phyloP scores from a whole-genome alignment of 2,113 vertebrate genomes.

The Alectura lathami region DNA sequence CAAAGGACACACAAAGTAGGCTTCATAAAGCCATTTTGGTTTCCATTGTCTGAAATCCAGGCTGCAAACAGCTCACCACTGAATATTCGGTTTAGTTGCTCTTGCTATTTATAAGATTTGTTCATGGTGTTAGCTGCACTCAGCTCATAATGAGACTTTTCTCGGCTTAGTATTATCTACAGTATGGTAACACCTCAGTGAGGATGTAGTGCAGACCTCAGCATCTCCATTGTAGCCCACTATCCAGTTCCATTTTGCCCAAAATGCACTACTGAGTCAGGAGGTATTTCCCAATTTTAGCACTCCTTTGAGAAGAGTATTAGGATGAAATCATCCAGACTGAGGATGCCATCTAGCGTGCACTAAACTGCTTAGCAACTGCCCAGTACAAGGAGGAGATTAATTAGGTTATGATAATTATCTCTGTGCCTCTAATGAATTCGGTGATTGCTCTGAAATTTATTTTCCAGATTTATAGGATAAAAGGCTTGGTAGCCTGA shows the following conservation, averaged over 20 bases:
- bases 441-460: neutral
- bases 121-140: neutral
- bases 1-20: neutral
- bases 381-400: neutral
- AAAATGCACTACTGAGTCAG: neutral
- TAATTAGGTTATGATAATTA: neutral
- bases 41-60: neutral
- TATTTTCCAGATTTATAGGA: neutral
- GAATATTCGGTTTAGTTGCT: neutral
- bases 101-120: neutral
- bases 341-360: conserved; percentile 67
- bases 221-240: neutral
- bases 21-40: accelerated
- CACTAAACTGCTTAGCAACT: neutral
- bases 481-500: neutral
- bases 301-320: neutral
- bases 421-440: conserved; percentile 11
- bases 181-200: accelerated
- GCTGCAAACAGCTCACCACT: neutral
- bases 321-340: neutral
- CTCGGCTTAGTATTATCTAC: neutral
- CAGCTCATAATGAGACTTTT: neutral
- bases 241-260: neutral
- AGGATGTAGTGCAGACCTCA: neutral
- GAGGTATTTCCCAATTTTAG: neutral